phyloP scores from a whole-genome alignment of 2,888 invertebrate genomes.

The Hyles lineata region DNA sequence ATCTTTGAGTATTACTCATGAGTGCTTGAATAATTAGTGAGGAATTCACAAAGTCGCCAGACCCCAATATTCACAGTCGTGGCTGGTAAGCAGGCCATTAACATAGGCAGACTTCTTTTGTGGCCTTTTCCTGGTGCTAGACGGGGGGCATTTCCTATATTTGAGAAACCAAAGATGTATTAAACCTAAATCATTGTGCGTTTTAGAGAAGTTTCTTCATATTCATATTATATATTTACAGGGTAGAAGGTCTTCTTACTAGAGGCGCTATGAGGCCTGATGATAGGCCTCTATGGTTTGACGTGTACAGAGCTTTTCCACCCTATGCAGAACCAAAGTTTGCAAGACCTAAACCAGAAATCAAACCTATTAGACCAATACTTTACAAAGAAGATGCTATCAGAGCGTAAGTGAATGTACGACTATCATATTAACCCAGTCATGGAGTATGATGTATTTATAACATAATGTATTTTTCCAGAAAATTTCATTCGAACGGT shows the following conservation, averaged over 20 bases:
- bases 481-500: slow-evolving; percentile 87
- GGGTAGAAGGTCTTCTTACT: slow-evolving; percentile 91
- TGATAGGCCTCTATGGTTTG: slow-evolving; percentile 97
- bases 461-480: slow-evolving; percentile 59
- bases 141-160: too few relatives aligned
- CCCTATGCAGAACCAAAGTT: slow-evolving; percentile 93
- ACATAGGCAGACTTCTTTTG: too few relatives aligned
- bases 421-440: slow-evolving; percentile 15
- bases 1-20: too few relatives aligned
- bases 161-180: background rate
- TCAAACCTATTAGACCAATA: slow-evolving; percentile 86
- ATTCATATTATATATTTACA: slow-evolving; percentile 56
- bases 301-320: slow-evolving; percentile 95
- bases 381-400: slow-evolving; percentile 93
- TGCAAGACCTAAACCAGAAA: slow-evolving; percentile 87
- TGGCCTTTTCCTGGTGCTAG: too few relatives aligned
- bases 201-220: slow-evolving; percentile 27
- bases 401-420: slow-evolving; percentile 89
- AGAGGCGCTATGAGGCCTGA: slow-evolving; percentile 91
- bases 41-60: too few relatives aligned
- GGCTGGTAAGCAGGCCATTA: too few relatives aligned
- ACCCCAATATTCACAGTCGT: too few relatives aligned
- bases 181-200: background rate
- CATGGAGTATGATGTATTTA: background rate
- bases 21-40: too few relatives aligned